Conservation (phyloP, 2,888 invertebrate genomes). For the Griposia aprilina region DNA sequence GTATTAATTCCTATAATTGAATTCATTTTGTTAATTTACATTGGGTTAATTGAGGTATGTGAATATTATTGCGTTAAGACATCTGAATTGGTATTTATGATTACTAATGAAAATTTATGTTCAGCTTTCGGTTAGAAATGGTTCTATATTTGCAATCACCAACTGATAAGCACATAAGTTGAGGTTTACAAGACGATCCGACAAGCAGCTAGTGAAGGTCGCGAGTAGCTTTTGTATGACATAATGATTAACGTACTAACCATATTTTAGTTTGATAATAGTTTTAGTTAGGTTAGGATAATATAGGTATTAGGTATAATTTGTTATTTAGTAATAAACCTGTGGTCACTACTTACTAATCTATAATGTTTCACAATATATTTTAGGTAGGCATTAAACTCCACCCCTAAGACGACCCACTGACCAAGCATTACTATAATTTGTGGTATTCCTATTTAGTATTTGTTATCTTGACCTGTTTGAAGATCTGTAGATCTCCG, state of each 20-base stretch:
- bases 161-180: too few relatives aligned
- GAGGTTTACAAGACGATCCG: not conserved
- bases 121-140: not conserved
- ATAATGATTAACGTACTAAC: not conserved
- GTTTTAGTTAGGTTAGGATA: not conserved
- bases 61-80: not conserved
- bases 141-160: not conserved
- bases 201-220: not conserved
- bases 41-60: constrained; percentile 2
- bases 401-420: too few relatives aligned
- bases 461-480: not conserved
- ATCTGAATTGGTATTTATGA: not conserved
- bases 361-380: not conserved
- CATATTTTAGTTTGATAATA: not conserved
- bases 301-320: not conserved
- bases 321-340: not conserved
- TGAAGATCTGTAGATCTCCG: not conserved
- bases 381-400: not conserved
- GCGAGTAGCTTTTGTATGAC: not conserved
- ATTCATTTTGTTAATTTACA: constrained; percentile 38
- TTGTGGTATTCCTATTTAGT: not conserved
- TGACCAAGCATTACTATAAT: too few relatives aligned
- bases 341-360: not conserved
- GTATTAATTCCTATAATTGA: constrained; percentile 32
- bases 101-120: not conserved